Conservation (phyloP, 2,113 vertebrate species). For the Kryptolebias marmoratus region DNA sequence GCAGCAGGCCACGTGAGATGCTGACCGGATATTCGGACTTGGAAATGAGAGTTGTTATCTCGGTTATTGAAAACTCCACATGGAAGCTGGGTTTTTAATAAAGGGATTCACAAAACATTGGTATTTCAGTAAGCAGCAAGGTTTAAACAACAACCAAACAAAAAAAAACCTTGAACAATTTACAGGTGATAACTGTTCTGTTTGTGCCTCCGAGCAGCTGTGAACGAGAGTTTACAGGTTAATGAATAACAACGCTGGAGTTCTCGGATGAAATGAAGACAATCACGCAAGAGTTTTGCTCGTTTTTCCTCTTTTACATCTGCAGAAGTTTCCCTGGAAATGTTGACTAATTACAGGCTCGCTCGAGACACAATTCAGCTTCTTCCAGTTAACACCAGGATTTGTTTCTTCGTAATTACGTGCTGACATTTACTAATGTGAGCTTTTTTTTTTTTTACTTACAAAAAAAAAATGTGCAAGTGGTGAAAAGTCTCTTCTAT, state of each 20-base stretch:
- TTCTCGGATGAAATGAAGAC: constrained; percentile 2
- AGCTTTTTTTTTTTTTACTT: constrained; percentile 36
- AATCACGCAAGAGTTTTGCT: neutral
- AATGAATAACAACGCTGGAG: neutral
- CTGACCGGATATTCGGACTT: neutral
- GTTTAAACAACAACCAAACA: too few species aligned
- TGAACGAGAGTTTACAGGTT: too few species aligned
- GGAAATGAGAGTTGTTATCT: neutral
- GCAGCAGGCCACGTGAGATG: neutral
- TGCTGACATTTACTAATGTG: constrained; percentile 57
- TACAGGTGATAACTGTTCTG: too few species aligned
- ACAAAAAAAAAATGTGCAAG: constrained; percentile 35
- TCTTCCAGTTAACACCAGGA: constrained; percentile 13
- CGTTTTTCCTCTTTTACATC: constrained; percentile 3
- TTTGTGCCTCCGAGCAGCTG: too few species aligned
- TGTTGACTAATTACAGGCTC: constrained; percentile 19
- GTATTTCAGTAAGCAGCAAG: too few species aligned
- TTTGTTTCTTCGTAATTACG: constrained; percentile 29
- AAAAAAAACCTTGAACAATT: too few species aligned
- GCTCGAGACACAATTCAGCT: neutral
- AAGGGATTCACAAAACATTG: too few species aligned
- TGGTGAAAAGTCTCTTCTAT: constrained; percentile 21
- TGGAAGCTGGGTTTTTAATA: too few species aligned
- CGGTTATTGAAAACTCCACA: too few species aligned
- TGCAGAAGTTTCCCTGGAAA: constrained; percentile 12